Evolutionary conservation across 2,113 vertebrate species (phyloP), one percentile per base, ranked within the genome.

Genomic region (Strigops habroptila): DNA sequence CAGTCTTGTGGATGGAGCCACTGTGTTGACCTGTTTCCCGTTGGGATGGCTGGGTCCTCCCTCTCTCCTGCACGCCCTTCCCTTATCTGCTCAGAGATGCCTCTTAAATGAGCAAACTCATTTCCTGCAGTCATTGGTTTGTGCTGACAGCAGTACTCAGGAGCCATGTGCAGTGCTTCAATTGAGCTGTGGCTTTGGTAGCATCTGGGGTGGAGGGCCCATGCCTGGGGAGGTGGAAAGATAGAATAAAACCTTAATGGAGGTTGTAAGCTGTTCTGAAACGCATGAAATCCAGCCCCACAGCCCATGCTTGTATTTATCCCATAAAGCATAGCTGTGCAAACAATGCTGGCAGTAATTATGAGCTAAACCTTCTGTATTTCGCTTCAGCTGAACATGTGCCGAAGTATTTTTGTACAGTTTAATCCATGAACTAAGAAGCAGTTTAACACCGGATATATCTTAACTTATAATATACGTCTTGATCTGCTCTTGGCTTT

Each of bases 11-110:
- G 44, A 75, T 52, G 44, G 48, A 91, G 49, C 52, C 49, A 5
- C 27, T 63, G 28, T 7, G 14, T 75, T 4, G 2, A 4, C 4
- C 1, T 1, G 1, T 82, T 69, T 18, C 24, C 22, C 14, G 1
- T 43, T 28, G 2, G 1, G 1, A 24, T 55, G 76, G 7, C n/a
- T 6, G 3, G 21, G 11, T 89, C 6, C 12, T 68, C 14, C 5
- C 27, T 85, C 33, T 52, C 16, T 44, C 2, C 0, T 67, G 74
- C 27, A 43, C 30, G 14, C 37, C 21, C 12, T 69, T 71, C 55
- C 37, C 24, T 65, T 4, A 0, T n/a, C 60, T 77, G 49, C 41
- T 18, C 37, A 12, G 55, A 70, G 22, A 64, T 48, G 37, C 39
- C 30, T 68, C 23, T 90, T 16, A 55, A 82, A 30, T 0, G 1